Evolutionary conservation across 2,113 vertebrate species (phyloP).

Genomic region (Oenanthe melanoleuca): DNA sequence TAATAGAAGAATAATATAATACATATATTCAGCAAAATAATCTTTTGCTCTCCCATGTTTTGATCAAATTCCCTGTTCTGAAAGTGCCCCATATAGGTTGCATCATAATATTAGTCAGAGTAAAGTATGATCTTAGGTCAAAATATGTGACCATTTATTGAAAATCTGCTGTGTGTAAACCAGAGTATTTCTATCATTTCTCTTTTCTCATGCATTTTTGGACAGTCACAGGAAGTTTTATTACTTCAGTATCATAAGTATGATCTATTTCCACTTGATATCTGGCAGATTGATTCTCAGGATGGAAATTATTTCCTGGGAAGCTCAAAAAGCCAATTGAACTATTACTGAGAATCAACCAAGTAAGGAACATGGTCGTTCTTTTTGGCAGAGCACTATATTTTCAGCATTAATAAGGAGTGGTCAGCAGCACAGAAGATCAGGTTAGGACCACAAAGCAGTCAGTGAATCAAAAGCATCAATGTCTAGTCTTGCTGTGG

Average conservation of each 20-base stretch:
- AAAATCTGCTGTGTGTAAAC: background rate
- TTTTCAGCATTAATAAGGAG: background rate
- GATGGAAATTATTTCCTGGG: background rate
- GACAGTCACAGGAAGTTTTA: background rate
- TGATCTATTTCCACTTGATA: background rate
- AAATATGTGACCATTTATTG: background rate
- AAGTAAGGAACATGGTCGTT: background rate
- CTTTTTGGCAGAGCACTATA: background rate
- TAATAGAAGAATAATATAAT: background rate
- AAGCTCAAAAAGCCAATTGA: background rate
- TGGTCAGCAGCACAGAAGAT: background rate
- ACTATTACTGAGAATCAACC: background rate
- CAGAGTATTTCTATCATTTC: background rate
- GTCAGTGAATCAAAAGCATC: background rate
- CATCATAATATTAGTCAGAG: background rate
- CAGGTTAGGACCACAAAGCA: background rate
- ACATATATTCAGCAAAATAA: background rate
- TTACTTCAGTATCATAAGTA: background rate
- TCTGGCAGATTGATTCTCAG: background rate
- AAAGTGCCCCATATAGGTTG: background rate
- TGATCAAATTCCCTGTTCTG: background rate
- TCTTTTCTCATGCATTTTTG: background rate
- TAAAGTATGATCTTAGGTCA: background rate
- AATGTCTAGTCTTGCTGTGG: background rate
- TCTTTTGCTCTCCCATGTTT: background rate